phyloP scores from a whole-genome alignment of 2,797 vertebrate species.

The Tachyglossus aculeatus region DNA sequence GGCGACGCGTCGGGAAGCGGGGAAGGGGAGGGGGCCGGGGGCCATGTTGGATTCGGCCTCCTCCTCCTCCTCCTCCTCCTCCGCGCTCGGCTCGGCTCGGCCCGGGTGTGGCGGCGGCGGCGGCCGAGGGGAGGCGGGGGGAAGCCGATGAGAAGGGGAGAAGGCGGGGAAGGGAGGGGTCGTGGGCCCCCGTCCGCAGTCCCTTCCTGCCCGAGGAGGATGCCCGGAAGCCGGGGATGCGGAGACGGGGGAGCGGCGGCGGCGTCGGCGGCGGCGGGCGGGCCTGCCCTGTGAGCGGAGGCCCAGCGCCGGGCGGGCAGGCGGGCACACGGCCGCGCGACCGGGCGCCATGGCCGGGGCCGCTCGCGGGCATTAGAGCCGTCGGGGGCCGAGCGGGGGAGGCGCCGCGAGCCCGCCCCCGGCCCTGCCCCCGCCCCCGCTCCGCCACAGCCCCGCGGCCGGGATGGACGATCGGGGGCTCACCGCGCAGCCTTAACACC shows the following conservation, averaged over 20 bases:
- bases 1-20: neutral
- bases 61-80: too few species aligned
- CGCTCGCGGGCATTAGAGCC: constrained; percentile 58
- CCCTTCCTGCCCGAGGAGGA: constrained; percentile 45
- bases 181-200: constrained; percentile 33
- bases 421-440: constrained; percentile 4
- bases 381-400: constrained; percentile 29
- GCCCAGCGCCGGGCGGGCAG: constrained; percentile 41
- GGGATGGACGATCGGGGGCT: constrained; percentile 14
- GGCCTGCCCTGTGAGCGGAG: constrained; percentile 33
- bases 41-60: constrained; percentile 69
- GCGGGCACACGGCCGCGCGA: constrained; percentile 39
- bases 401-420: constrained; percentile 31
- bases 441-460: constrained; percentile 51
- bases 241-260: constrained; percentile 39
- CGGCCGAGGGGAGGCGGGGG: constrained; percentile 19
- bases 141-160: constrained; percentile 15
- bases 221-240: constrained; percentile 61
- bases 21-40: neutral
- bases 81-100: constrained; percentile 7
- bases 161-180: constrained; percentile 44
- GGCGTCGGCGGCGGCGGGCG: constrained; percentile 56
- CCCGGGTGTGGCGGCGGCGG: constrained; percentile 40
- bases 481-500: too few species aligned
- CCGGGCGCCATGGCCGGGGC: constrained; percentile 58